phyloP scores from a whole-genome alignment of 2,888 invertebrate species.

The Masnerella sp. region DNA sequence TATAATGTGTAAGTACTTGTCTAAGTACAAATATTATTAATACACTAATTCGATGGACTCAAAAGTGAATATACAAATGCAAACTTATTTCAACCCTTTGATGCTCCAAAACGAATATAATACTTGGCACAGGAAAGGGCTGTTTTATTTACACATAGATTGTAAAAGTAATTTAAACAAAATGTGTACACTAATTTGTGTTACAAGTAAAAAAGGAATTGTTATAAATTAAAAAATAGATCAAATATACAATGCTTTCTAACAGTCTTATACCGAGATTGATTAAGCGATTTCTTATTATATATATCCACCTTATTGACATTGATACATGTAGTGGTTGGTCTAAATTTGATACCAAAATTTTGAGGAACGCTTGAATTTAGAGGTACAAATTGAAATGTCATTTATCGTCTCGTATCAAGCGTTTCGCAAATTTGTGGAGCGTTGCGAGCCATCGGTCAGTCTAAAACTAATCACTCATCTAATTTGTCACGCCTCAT shows the following conservation, averaged over 20 bases:
- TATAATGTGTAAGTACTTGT: too few relatives aligned
- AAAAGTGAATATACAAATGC: too few relatives aligned
- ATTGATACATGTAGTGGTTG: constrained; percentile 36
- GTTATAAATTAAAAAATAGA: constrained; percentile 21
- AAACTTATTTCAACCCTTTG: too few relatives aligned
- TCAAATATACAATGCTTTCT: constrained; percentile 23
- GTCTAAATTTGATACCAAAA: constrained; percentile 23
- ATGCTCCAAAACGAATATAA: too few relatives aligned
- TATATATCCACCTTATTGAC: constrained; percentile 37
- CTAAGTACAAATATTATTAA: too few relatives aligned
- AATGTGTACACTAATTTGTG: constrained; percentile 27
- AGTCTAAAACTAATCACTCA: constrained; percentile 28
- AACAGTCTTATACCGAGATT: constrained; percentile 48
- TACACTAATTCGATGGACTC: too few relatives aligned
- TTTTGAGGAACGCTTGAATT: constrained; percentile 10
- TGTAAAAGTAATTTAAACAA: constrained; percentile 13
- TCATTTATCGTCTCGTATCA: constrained; percentile 18
- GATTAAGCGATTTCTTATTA: constrained; percentile 35
- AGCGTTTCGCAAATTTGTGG: constrained; percentile 14
- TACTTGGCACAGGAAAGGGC: too few relatives aligned
- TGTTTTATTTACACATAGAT: too few relatives aligned
- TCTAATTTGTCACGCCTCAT: constrained; percentile 39
- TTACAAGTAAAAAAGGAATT: constrained; percentile 2
- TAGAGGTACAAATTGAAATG: constrained; percentile 36
- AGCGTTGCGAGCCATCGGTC: constrained; percentile 11